Conservation (phyloP, 2,888 invertebrate genomes). For the Pristionchus maxplancki region DNA sequence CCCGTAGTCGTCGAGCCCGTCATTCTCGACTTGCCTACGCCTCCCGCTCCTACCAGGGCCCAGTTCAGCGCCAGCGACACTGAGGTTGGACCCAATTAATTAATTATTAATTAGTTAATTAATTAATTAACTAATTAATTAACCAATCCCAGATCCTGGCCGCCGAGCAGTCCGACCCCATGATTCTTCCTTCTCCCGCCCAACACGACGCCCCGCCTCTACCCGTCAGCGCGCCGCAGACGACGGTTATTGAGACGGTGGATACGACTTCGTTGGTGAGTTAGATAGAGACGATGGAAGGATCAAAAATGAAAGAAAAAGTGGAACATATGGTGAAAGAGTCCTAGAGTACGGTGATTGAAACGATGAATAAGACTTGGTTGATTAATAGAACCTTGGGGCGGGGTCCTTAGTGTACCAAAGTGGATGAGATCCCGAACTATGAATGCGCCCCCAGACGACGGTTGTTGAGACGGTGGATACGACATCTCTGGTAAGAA, state of each 20-base stretch:
- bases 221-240: background rate
- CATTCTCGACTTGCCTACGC: background rate
- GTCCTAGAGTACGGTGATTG: too few relatives aligned
- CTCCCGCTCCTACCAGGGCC: background rate
- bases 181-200: background rate
- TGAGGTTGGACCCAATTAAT: too few relatives aligned
- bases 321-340: too few relatives aligned
- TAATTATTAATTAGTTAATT: too few relatives aligned
- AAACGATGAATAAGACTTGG: too few relatives aligned
- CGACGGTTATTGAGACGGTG: background rate
- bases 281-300: background rate
- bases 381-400: too few relatives aligned
- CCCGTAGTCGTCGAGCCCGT: background rate
- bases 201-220: conserved; percentile 37
- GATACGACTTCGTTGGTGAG: conserved; percentile 29
- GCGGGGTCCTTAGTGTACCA: too few relatives aligned
- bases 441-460: too few relatives aligned
- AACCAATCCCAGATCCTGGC: background rate
- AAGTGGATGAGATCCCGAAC: too few relatives aligned
- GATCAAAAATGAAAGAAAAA: background rate
- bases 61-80: conserved; percentile 32
- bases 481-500: conserved; percentile 1
- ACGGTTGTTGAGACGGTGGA: background rate
- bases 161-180: background rate
- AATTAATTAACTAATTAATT: too few relatives aligned